Percentiles rank a stretch among this genome's conserved stretches.
These are phyloP conservation scores for Cossypha caffra DNA, from an alignment of 2,797 vertebrate species.

Conservation along the genomic window DNA sequence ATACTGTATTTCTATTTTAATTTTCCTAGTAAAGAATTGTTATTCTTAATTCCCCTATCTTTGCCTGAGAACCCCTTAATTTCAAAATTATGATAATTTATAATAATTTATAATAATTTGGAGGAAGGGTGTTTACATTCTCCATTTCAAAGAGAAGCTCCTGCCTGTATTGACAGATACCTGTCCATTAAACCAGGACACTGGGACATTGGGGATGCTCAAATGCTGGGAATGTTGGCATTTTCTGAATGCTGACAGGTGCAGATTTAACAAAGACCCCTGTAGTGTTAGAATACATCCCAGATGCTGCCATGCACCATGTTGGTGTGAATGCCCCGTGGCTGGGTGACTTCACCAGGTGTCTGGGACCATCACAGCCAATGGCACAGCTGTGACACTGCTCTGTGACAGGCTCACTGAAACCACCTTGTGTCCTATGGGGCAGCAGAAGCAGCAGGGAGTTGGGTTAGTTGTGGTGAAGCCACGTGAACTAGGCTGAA, in stretches of 20 bases:
- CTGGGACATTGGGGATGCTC: neutral
- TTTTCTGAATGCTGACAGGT: neutral
- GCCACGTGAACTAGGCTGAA: neutral
- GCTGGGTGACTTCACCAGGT: neutral
- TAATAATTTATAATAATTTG: no score
- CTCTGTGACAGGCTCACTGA: neutral
- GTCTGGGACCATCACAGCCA: neutral
- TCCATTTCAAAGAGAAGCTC: no score
- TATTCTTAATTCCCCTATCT: no score
- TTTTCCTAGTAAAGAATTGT: no score
- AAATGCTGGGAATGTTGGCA: neutral
- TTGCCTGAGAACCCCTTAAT: no score
- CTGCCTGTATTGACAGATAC: no score
- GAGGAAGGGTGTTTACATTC: no score
- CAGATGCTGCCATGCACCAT: fast-evolving
- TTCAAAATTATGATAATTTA: no score
- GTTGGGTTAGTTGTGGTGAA: neutral
- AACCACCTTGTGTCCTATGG: neutral
- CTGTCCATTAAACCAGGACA: no score
- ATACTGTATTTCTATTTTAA: no score
- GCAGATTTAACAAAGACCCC: neutral
- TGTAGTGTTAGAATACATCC: neutral
- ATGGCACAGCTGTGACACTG: neutral
- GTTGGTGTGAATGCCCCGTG: neutral
- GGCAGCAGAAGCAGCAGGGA: fast-evolving